Evolutionary conservation across 2,888 invertebrate genomes (phyloP).

Genomic region (Itoplectis maculator): DNA sequence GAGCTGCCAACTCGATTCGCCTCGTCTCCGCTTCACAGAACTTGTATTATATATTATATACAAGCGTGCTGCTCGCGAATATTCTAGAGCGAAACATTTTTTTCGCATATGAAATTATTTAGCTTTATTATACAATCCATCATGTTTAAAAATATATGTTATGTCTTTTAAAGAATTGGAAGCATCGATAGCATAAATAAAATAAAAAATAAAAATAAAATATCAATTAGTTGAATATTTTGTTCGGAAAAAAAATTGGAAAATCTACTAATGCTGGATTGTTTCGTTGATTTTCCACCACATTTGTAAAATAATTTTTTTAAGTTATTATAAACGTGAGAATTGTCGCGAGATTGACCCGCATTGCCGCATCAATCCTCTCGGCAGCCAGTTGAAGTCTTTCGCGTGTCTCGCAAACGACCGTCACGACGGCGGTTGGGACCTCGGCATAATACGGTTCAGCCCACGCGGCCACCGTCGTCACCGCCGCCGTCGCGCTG

Average conservation of each 20-base stretch:
- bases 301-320: background rate
- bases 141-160: too few species aligned
- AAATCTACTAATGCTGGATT: too few species aligned
- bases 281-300: too few species aligned
- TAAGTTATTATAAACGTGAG: background rate
- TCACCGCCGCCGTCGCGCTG: slow-evolving; percentile 46
- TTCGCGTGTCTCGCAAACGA: slow-evolving; percentile 59
- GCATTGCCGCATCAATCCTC: slow-evolving; percentile 20
- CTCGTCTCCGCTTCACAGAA: slow-evolving; percentile 19
- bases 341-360: background rate
- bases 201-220: too few species aligned
- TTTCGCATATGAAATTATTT: too few species aligned
- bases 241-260: too few species aligned
- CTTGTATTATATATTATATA: slow-evolving; percentile 14
- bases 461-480: slow-evolving; percentile 79
- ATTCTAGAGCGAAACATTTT: background rate
- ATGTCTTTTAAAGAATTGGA: too few species aligned
- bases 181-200: too few species aligned
- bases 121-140: too few species aligned
- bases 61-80: slow-evolving; percentile 36
- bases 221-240: too few species aligned
- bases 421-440: slow-evolving; percentile 66
- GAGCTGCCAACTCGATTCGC: slow-evolving; percentile 53
- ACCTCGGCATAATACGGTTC: slow-evolving; percentile 78
- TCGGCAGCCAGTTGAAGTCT: slow-evolving; percentile 31